Evolutionary conservation across 2,113 vertebrate genomes (phyloP).

Genomic region (Psophia crepitans): DNA sequence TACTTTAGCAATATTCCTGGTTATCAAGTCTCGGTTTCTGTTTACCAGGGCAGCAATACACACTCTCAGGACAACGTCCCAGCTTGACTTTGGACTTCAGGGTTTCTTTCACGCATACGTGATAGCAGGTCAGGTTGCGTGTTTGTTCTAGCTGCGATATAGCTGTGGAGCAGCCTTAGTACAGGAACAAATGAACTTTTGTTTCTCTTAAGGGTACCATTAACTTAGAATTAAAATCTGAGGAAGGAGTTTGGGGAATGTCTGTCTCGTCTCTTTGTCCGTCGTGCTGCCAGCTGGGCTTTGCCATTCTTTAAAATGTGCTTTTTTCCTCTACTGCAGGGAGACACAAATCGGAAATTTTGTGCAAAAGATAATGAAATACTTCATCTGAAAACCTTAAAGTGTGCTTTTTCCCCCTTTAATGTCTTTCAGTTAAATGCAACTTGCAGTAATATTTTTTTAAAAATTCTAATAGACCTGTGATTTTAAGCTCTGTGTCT

Average conservation of each 20-base stretch:
- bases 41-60: not conserved
- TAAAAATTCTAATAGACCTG: not conserved
- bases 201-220: not conserved
- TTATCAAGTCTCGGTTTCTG: not conserved
- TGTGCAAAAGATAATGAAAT: not conserved
- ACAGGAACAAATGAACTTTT: not conserved
- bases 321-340: not conserved
- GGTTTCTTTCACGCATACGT: not conserved
- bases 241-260: rapidly evolving
- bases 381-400: not conserved
- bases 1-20: not conserved
- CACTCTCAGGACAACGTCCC: not conserved
- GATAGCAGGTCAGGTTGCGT: not conserved
- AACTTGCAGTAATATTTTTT: not conserved
- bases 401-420: not conserved
- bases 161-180: not conserved
- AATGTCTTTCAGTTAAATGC: not conserved
- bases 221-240: not conserved
- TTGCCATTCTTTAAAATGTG: not conserved
- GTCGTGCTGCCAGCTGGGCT: rapidly evolving
- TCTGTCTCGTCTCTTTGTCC: not conserved
- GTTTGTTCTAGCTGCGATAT: not conserved
- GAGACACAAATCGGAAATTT: not conserved
- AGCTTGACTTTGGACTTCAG: not conserved
- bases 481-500: not conserved